Evolutionary conservation across 2,113 vertebrate genomes (phyloP).

Genomic region (Microtus ochrogaster): DNA sequence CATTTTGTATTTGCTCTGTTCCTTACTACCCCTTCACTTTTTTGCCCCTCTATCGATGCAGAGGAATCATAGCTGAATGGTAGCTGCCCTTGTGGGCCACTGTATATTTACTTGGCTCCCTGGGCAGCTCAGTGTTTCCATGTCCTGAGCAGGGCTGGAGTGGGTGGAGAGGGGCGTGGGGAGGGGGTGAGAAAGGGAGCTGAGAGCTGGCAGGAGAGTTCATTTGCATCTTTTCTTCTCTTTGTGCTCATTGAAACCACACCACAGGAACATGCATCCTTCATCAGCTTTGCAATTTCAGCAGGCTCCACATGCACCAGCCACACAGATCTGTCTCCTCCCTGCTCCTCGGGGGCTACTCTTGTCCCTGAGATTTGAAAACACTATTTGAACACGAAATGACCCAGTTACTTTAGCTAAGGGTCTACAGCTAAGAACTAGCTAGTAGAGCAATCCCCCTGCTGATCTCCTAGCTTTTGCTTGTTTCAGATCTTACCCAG

Average conservation of each 20-base stretch:
- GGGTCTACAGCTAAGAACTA: not conserved
- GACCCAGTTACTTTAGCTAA: not conserved
- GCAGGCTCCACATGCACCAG: not conserved
- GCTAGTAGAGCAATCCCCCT: not conserved
- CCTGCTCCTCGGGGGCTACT: not conserved
- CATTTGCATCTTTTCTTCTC: constrained; percentile 10
- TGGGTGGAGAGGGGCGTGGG: not conserved
- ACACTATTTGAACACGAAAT: not conserved
- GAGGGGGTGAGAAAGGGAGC: not conserved
- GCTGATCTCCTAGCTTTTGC: not conserved
- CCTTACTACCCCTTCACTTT: not conserved
- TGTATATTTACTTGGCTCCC: not conserved
- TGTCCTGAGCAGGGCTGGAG: not conserved
- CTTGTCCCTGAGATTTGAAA: constrained; percentile 9
- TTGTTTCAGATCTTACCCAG: not conserved
- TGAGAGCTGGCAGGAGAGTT: not conserved
- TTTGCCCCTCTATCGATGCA: not conserved
- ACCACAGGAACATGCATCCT: not conserved
- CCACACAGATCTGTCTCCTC: not conserved
- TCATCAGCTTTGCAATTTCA: not conserved
- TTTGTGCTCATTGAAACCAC: not conserved
- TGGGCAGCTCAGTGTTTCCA: not conserved
- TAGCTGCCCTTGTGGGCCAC: not conserved
- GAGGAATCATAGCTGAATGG: not conserved
- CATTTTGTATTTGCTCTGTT: not conserved